Base-by-base conservation (phyloP, 2,113 vertebrate genomes). In the Spea multiplicata region DNA sequence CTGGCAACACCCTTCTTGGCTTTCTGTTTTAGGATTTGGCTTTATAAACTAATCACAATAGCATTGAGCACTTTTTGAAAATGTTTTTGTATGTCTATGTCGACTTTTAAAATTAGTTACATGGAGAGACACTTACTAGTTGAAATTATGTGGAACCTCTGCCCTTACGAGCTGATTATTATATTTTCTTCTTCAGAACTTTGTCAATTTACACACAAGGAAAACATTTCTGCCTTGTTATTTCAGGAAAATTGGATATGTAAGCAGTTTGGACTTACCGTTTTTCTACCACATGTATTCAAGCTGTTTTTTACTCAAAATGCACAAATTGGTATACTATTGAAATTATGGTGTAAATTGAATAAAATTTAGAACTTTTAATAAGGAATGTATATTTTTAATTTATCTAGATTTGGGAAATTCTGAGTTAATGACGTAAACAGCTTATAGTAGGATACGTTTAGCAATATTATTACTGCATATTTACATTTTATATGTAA, bases 341-440 rank as follows among this genome's bases (percentile, higher is more conserved):
- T 62, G 44, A 80, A 80, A 74, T 74, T 80, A 65, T 80, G 53
- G 71, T 80, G 78, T 80, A 80, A 68, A 73, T 61, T 73, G 64
- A 80, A 80, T 80, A 80, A 80, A 80, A 68, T 67, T n/a, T 80
- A 80, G 78, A 74, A 48, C 50, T 80, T 80, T 80, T 80, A 68
- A 46, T 67, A 68, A 8, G 70, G 47, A 66, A 47, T n/a, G n/a
- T 30, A 30, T 30, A 2, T 30, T 30, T 30, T 30, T 30, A 30
- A 30, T 30, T 1, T 30, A 30, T 30, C 30, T 30, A 30, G 30
- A 30, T 30, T 30, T 30, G 30, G 30, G 30, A 30, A 30, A 30
- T 30, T 30, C 30, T 30, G 30, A 30, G 30, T 30, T 30, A 30
- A 30, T 30, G 30, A 30, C 1, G 30, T 30, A 30, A 30, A 30